phyloP scores from a whole-genome alignment of 2,888 invertebrate species.

The Abscondita cerata region DNA sequence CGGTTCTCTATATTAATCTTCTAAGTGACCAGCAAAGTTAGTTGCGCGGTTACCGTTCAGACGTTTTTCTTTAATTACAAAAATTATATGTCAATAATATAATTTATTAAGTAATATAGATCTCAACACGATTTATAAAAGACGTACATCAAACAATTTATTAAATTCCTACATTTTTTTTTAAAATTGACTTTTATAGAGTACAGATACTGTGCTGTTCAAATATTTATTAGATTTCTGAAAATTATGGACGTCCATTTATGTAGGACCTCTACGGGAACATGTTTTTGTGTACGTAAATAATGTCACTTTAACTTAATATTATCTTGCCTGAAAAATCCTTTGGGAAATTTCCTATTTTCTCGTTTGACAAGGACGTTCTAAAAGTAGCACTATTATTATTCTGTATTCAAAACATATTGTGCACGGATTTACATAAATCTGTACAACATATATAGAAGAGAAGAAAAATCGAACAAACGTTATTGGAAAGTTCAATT shows the following conservation, averaged over 20 bases:
- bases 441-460: conserved; percentile 3
- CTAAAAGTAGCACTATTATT: conserved; percentile 12
- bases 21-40: no score
- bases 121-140: no score
- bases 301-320: conserved; percentile 12
- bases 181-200: no score
- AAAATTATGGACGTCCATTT: conserved; percentile 5
- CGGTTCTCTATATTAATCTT: no score
- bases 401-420: conserved; percentile 11
- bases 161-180: no score
- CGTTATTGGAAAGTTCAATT: conserved; percentile 3
- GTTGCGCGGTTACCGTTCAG: no score
- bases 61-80: no score
- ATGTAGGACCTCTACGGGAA: background rate
- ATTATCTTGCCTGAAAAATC: conserved; percentile 7
- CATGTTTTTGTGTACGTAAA: conserved; percentile 7
- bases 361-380: conserved; percentile 9
- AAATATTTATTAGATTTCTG: background rate
- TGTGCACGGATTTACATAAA: conserved; percentile 15
- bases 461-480: conserved; percentile 1
- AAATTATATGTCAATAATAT: no score
- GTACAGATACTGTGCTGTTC: no score
- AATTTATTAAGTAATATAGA: no score
- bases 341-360: conserved; percentile 12
- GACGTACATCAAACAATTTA: no score